These are phyloP conservation scores for Antennarius striatus DNA, from an alignment of 2,113 vertebrate species.

Conservation along the genomic window DNA sequence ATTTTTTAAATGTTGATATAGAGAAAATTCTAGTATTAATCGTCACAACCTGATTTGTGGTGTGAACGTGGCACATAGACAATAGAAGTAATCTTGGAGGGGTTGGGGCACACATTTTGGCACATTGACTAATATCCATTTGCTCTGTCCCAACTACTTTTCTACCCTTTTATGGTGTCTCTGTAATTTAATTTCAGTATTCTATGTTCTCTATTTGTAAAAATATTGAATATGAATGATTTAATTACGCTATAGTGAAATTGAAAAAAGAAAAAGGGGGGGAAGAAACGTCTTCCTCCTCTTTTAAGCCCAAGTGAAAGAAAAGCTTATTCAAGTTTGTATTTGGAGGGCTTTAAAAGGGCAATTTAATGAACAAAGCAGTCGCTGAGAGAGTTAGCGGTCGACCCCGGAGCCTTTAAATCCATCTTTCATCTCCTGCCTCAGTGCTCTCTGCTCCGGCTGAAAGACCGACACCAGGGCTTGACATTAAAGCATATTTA, in stretches of 20 bases:
- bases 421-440: constrained; percentile 56
- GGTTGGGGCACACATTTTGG: neutral
- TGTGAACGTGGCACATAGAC: neutral
- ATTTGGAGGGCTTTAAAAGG: constrained; percentile 59
- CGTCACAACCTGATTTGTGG: neutral
- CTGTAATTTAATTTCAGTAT: constrained; percentile 31
- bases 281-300: neutral
- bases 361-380: constrained; percentile 66
- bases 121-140: neutral
- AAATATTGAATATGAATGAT: constrained; percentile 51
- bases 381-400: constrained; percentile 55
- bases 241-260: constrained; percentile 32
- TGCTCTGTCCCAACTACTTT: constrained; percentile 1
- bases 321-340: constrained; percentile 51
- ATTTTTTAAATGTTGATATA: too few species aligned
- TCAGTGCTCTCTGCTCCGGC: constrained; percentile 33
- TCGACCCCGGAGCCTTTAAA: constrained; percentile 58
- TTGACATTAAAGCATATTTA: constrained; percentile 63
- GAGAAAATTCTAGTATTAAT: too few species aligned
- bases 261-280: constrained; percentile 10
- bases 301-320: constrained; percentile 53
- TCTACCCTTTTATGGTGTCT: constrained; percentile 1
- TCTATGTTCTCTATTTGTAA: constrained; percentile 35
- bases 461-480: constrained; percentile 40
- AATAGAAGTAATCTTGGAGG: constrained; percentile 2